Evolutionary conservation across 2,113 vertebrate genomes (phyloP), one percentile per base, ranked within the genome.

Genomic region (Tragelaphus imberbis): DNA sequence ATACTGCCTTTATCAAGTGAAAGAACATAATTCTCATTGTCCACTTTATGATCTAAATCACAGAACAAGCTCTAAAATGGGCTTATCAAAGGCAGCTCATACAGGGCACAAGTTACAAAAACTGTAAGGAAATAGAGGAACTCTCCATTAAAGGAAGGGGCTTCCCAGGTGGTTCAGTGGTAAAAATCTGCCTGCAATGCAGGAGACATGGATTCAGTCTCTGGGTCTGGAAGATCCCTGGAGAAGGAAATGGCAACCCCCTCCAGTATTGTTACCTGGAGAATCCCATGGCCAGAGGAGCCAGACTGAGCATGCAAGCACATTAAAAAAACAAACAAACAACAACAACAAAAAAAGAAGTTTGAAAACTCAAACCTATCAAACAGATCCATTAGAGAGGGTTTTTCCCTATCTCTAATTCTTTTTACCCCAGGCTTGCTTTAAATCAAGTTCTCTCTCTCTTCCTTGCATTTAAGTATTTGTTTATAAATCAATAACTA

Each of bases 1-100:
- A 91, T 95, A 97, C 84, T 98, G 61, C 10, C n/a, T 97, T 97
- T 98, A 92, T 88, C 94, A 97, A 88, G 84, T 56, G 58, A 7
- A 79, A 97, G 84, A 89, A 94, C 33, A 91, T 95, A 97, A 95
- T 96, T 96, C 86, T 88, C 58, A 8, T 10, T 77, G 95, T 75
- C 89, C 84, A 61, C 40, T 86, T 75, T 98, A 65, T 96, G 87
- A 90, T 97, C 47, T 49, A 87, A 55, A 91, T 98, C 95, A 96
- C 61, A 97, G 61, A 33, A 33, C 7, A 56, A 77, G 21, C 56
- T 97, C 79, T 75, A 55, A 96, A 98, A 94, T 87, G 80, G 86
- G 28, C 71, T 96, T 59, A 81, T 90, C 81, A 97, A 98, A 98
- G 96, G 95, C 75, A 97, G 36, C 75, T 97, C 94, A 97, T 84